Conservation (phyloP, 2,888 invertebrate genomes). For the Ophion costatus region DNA sequence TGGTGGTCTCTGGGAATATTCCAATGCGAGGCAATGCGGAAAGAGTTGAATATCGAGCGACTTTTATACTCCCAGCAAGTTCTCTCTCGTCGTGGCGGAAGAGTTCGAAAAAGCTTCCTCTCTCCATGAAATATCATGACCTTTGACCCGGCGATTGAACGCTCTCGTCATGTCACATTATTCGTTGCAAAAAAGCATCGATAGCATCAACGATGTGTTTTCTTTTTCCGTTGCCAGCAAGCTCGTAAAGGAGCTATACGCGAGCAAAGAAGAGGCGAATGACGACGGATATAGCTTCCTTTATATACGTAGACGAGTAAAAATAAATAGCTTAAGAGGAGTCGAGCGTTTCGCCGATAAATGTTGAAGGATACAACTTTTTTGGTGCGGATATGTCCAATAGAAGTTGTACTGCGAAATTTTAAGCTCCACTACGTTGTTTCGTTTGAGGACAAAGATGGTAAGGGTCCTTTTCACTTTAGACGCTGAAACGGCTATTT, state of each 20-base stretch:
- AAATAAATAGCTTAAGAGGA: neutral
- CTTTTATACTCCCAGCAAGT: constrained; percentile 24
- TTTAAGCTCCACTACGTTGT: neutral
- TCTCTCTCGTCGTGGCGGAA: neutral
- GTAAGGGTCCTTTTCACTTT: too few relatives aligned
- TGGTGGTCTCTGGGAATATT: constrained; percentile 35
- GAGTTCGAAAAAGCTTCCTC: constrained; percentile 26
- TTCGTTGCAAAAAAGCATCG: constrained; percentile 8
- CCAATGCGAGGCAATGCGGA: constrained; percentile 11
- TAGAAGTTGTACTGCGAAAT: neutral
- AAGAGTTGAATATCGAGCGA: constrained; percentile 59
- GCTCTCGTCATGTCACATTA: constrained; percentile 7
- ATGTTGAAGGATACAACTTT: neutral
- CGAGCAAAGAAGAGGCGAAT: neutral
- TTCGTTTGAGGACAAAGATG: neutral
- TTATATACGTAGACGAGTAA: neutral
- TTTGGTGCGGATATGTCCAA: neutral
- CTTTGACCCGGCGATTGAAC: constrained; percentile 37
- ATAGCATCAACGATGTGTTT: constrained; percentile 4
- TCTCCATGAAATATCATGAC: constrained; percentile 48
- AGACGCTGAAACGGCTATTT: too few relatives aligned
- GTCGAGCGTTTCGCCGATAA: neutral
- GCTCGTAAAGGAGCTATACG: neutral
- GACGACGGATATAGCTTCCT: neutral
- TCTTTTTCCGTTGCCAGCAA: neutral